Evolutionary conservation across 2,113 vertebrate species (phyloP).

Genomic region (Todiramphus chloris): DNA sequence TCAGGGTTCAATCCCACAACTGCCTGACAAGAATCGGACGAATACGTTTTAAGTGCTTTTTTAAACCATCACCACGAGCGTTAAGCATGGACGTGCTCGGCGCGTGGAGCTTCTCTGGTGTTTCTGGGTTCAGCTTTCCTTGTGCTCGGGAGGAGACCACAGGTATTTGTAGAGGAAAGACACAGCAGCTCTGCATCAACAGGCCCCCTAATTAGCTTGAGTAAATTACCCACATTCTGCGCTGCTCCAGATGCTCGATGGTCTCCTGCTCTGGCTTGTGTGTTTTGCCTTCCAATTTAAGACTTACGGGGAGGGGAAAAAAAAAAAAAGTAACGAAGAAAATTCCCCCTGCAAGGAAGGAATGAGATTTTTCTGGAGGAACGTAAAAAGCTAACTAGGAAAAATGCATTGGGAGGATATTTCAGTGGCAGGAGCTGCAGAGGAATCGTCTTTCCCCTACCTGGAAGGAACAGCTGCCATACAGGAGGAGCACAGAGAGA

Average conservation of each 20-base stretch:
- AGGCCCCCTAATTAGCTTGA: not conserved
- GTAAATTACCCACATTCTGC: not conserved
- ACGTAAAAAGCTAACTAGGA: not conserved
- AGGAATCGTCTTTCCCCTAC: not conserved
- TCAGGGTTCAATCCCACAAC: not conserved
- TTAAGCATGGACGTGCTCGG: not conserved
- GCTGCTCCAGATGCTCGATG: not conserved
- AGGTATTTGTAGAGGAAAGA: not conserved
- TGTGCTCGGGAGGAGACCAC: not conserved
- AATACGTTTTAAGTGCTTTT: not conserved
- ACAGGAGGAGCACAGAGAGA: not conserved
- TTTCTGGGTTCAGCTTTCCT: not conserved
- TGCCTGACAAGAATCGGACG: not conserved
- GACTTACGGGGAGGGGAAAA: fast-evolving
- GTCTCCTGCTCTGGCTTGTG: not conserved
- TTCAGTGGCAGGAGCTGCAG: not conserved
- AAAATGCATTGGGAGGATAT: not conserved
- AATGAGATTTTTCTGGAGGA: not conserved
- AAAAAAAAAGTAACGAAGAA: not conserved
- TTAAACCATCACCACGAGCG: not conserved
- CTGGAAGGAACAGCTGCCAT: not conserved
- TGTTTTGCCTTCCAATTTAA: not conserved
- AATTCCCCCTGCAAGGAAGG: not conserved
- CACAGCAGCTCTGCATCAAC: not conserved
- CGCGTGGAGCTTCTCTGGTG: not conserved